Base-by-base conservation (phyloP, 2,888 invertebrate genomes). In the Busseola fusca region DNA sequence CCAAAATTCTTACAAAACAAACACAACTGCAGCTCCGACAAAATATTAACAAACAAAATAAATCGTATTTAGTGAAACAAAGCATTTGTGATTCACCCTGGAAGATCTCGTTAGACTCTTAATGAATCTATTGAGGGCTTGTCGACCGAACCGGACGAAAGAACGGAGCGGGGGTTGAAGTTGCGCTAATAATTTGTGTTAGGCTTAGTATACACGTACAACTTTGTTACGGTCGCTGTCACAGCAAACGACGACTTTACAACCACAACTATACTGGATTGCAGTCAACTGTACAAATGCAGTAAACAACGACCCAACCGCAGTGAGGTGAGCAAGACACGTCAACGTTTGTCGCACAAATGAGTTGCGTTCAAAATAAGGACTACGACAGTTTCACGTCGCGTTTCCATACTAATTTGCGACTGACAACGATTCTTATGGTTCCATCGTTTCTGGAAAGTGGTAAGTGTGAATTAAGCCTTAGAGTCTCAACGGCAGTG, bases 71-170 rank as follows among this genome's bases (percentile, higher is more conserved):
- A 90, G 87, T 86, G 89, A 94, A 93, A 95, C 95, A 95, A 95
- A 94, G 93, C 94, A 91, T 87, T 91, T 91, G 90, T 93, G 93
- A 94, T 94, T 93, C 92, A 90, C 92, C 91, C 91, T 91, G 89
- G 91, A 91, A 92, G 93, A 94, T 94, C 94, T 95, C 93, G 95
- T 95, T 95, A 95, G 92, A 91, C 92, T 91, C 92, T 92, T 95
- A 95, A 95, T 95, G 94, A 95, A 93, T 95, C 95, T 95, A 95
- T 95, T 95, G 95, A 95, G 92, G 91, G 92, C 92, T 91, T 90
- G 91, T 91, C 90, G 91, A 93, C 94, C 93, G 94, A 90, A 88
- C 89, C 87, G 91, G 91, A 89, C 89, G 89, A 91, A 92, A 93
- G 92, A 92, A 92, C 91, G 88, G 89, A 78, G 86, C 75, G 69